Percentiles rank a stretch among this genome's conserved stretches.
Conservation (phyloP, 2,888 invertebrate species). For the Drosophila pseudotakahashii region DNA sequence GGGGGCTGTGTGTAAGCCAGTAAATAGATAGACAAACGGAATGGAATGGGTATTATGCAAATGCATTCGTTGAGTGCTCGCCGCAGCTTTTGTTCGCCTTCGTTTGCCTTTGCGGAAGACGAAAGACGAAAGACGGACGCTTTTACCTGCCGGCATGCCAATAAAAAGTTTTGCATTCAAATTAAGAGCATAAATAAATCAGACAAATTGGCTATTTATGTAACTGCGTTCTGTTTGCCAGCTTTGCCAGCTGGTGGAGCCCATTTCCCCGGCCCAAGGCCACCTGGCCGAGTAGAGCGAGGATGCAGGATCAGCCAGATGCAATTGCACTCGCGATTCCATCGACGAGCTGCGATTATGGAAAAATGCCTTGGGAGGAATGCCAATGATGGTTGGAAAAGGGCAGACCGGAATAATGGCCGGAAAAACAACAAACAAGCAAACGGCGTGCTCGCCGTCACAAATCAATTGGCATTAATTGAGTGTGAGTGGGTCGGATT, state of each 20-base stretch:
- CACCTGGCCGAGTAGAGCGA: conserved; percentile 26
- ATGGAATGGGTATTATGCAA: conserved; percentile 57
- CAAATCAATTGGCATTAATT: conserved; percentile 70
- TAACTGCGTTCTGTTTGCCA: conserved; percentile 19
- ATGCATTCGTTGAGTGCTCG: conserved; percentile 47
- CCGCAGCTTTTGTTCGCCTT: conserved; percentile 45
- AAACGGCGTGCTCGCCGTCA: conserved; percentile 49
- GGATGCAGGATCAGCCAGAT: conserved; percentile 23
- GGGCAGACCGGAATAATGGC: conserved; percentile 32
- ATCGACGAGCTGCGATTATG: conserved; percentile 3
- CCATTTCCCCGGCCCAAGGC: conserved; percentile 44
- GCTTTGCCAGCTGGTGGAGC: conserved; percentile 18
- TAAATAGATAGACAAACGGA: conserved; percentile 58
- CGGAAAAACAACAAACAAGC: conserved; percentile 31
- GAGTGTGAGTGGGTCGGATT: conserved; percentile 27
- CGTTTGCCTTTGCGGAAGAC: conserved; percentile 10
- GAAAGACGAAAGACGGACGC: conserved; percentile 3
- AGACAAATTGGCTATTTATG: conserved; percentile 27
- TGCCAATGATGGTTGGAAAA: conserved; percentile 6
- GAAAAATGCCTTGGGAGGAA: conserved; percentile 6
- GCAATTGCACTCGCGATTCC: conserved; percentile 8
- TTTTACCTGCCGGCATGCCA: conserved; percentile 22
- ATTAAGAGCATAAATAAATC: conserved; percentile 65
- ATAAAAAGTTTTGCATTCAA: conserved; percentile 51
- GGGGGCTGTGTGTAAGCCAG: conserved; percentile 39